A percentile compares a stretch with the other conserved stretches of the same genome.
Conservation (phyloP, 2,888 invertebrate genomes). For the Cantharis lateralis region DNA sequence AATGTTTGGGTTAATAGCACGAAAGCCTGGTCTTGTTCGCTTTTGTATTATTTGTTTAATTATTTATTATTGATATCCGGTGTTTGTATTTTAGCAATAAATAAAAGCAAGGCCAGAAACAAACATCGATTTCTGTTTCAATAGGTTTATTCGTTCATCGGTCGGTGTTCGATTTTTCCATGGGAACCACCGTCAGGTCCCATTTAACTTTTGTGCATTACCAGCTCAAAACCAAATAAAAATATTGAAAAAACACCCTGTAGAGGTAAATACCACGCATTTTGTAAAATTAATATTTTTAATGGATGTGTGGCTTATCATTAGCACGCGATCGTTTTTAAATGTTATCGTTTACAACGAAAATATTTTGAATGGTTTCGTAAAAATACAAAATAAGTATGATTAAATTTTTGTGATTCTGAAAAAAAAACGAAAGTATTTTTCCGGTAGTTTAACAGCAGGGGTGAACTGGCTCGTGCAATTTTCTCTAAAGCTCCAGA, state of each 20-base stretch:
- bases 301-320: background rate
- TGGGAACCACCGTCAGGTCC: background rate
- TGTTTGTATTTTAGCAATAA: background rate
- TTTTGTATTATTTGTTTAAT: background rate
- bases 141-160: background rate
- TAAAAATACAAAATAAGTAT: background rate
- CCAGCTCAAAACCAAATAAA: background rate
- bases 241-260: background rate
- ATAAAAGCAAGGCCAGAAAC: background rate
- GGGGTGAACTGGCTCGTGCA: no score
- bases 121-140: background rate
- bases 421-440: background rate
- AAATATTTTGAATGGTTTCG: background rate
- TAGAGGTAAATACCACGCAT: background rate
- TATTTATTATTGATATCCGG: background rate
- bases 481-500: no score
- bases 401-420: background rate
- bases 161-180: background rate
- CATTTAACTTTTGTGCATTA: background rate
- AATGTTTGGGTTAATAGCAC: background rate
- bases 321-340: background rate
- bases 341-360: background rate
- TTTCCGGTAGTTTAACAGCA: no score
- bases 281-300: background rate
- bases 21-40: no score